Base-by-base conservation (phyloP, 2,888 invertebrate species). In the Arge pagana region DNA sequence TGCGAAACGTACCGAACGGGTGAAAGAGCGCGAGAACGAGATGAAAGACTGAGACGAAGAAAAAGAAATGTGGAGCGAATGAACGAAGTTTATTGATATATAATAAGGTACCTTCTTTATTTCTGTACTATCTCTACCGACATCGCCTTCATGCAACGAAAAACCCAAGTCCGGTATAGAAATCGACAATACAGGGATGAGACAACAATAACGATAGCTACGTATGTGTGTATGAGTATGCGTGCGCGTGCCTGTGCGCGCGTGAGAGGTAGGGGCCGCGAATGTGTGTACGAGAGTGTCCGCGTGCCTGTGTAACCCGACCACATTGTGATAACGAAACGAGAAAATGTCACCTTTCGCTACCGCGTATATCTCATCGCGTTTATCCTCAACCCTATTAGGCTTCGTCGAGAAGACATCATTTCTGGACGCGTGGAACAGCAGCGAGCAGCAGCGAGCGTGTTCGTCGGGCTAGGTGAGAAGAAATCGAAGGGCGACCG, bases 101-200 rank as follows among this genome's bases (percentile, higher is more conserved):
- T 6, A 10, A 35, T 13, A 35, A 8, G 7, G 55, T 55, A 56
- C 58, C 62, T 62, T 63, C 59, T 65, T 66, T 71, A 71, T 71
- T 72, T 73, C 70, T n/a, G n/a, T n/a, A n/a, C n/a, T 72, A 68
- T 72, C 70, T 73, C 68, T 70, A 72, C 74, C 74, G 65, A 72
- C 67, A 71, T 74, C 74, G 74, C 75, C 75, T 75, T 75, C 64
- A 71, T 61, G 70, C 68, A 66, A 69, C 68, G 70, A 71, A 66
- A 66, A 65, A 68, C 50, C 42, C 56, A 55, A 52, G 51, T 43
- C 39, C 43, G 53, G 31, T 55, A 59, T 60, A 61, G 68, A 66
- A 73, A 74, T 70, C 71, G 76, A 76, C 76, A 76, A 76, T 76
- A 76, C 76, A 75, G 75, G 76, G 75, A 76, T 71, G 70, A 72